Conservation (phyloP, 2,797 vertebrate genomes). For the Cygnus olor region DNA sequence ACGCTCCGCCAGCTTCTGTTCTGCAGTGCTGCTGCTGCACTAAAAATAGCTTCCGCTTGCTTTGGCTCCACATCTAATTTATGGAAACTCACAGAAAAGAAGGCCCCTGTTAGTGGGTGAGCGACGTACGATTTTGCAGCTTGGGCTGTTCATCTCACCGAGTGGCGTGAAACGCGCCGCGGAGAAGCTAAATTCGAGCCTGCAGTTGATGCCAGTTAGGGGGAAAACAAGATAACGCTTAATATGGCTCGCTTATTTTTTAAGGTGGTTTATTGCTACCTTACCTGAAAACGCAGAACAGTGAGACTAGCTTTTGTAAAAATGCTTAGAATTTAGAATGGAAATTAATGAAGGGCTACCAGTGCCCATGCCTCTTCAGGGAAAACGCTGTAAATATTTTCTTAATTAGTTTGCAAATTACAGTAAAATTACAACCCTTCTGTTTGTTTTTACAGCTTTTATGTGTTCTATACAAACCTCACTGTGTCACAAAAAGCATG, state of each 20-base stretch:
- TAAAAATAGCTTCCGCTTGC: conserved; percentile 92
- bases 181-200: not conserved
- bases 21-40: conserved; percentile 87
- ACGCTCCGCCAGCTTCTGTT: conserved; percentile 88
- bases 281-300: not conserved
- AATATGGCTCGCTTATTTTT: not conserved
- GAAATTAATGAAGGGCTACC: not conserved
- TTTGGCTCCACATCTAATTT: conserved; percentile 92
- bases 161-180: not conserved
- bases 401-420: not conserved
- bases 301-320: not conserved
- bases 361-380: not conserved
- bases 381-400: not conserved
- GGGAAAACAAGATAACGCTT: not conserved
- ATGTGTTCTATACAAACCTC: not conserved
- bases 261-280: not conserved
- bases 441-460: not conserved
- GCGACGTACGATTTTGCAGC: conserved; percentile 41
- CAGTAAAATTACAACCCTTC: not conserved
- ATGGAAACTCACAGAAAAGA: conserved; percentile 88
- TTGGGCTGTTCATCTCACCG: not conserved
- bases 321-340: not conserved
- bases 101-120: conserved; percentile 70
- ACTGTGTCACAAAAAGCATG: not conserved
- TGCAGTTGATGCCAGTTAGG: not conserved